These are phyloP conservation scores for Indicator maculatus DNA, from an alignment of 2,113 vertebrate genomes.

Conservation along the genomic window DNA sequence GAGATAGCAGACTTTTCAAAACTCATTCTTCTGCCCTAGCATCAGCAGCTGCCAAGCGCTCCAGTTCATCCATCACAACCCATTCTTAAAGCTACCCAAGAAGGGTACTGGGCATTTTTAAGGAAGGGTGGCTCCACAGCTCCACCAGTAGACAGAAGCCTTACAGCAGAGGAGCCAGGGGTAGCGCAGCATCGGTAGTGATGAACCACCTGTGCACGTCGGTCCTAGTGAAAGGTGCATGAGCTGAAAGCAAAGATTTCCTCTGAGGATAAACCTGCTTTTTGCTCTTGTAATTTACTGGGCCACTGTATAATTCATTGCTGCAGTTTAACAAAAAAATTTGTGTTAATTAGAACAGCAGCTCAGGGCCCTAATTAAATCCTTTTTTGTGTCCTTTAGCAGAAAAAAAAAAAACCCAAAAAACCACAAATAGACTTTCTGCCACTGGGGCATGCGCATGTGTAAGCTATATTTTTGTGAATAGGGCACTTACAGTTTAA, in stretches of 20 bases:
- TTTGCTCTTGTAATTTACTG: slow-evolving; percentile 18
- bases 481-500: slow-evolving; percentile 37
- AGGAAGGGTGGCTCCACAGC: background rate
- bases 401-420: slow-evolving; percentile 17
- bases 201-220: fast-evolving
- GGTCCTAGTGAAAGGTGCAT: background rate
- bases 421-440: background rate
- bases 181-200: fast-evolving
- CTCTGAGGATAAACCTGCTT: background rate
- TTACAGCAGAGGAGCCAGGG: background rate
- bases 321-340: background rate
- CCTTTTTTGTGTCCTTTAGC: slow-evolving; percentile 40
- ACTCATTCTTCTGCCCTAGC: background rate
- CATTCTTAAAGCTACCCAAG: background rate
- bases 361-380: slow-evolving; percentile 32
- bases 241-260: slow-evolving; percentile 10
- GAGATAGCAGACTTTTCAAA: background rate
- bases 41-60: background rate
- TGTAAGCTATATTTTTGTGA: slow-evolving; percentile 39
- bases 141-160: background rate
- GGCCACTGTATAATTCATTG: background rate
- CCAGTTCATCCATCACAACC: background rate
- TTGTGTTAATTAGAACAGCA: background rate
- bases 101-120: background rate
- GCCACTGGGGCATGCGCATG: slow-evolving; percentile 27